Conservation (phyloP, 1,140 invertebrate species). For the Venturia canescens region DNA sequence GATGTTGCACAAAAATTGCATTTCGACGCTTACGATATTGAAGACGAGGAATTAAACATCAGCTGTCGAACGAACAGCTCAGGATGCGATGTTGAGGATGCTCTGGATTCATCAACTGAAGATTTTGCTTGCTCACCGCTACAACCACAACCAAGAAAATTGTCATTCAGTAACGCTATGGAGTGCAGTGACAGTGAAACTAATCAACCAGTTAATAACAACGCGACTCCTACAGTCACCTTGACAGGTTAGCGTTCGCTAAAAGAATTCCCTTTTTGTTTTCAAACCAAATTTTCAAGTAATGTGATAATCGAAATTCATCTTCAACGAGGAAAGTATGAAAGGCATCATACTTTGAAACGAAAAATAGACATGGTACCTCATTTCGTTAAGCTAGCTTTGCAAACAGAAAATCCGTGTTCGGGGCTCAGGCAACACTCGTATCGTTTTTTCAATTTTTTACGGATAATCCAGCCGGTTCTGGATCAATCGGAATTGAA, state of each 20-base stretch:
- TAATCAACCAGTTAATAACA: constrained; percentile 56
- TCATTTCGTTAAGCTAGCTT: no score
- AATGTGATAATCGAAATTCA: not conserved
- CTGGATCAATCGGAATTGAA: no score
- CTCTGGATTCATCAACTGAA: constrained; percentile 69
- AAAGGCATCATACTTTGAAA: no score
- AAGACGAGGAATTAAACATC: constrained; percentile 71
- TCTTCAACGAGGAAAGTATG: no score
- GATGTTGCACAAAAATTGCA: constrained; percentile 69
- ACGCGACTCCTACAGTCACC: constrained; percentile 58
- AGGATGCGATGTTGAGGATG: constrained; percentile 70
- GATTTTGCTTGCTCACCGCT: constrained; percentile 65
- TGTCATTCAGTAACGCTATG: constrained; percentile 67
- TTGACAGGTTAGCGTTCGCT: constrained; percentile 66
- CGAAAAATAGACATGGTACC: no score
- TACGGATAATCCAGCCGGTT: not conserved
- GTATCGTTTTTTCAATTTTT: not conserved
- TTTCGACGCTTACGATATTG: constrained; percentile 68
- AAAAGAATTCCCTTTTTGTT: constrained; percentile 11
- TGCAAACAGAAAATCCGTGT: no score
- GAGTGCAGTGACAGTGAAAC: constrained; percentile 68
- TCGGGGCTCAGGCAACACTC: no score
- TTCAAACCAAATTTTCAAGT: not conserved
- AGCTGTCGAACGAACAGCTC: constrained; percentile 70
- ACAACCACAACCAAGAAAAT: constrained; percentile 67